Evolutionary conservation across 2,113 vertebrate genomes (phyloP).

Genomic region (Manacus vitellinus): DNA sequence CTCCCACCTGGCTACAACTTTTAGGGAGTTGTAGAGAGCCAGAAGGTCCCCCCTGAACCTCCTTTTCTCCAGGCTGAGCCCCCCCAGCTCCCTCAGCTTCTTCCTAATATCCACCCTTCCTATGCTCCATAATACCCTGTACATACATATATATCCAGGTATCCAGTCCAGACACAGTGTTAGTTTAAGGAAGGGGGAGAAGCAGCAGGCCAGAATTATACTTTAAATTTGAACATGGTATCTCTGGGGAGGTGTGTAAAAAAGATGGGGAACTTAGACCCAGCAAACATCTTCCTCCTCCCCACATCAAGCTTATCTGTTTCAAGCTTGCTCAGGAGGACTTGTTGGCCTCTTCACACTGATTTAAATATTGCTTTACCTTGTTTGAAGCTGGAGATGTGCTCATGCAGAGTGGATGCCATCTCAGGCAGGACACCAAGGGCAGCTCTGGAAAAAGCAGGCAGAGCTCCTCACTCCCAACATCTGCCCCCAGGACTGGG

Average conservation of each 20-base stretch:
- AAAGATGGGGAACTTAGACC: neutral
- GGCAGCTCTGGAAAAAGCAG: neutral
- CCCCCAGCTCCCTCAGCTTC: neutral
- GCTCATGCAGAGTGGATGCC: rapidly evolving
- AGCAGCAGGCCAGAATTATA: neutral
- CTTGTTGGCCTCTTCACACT: neutral
- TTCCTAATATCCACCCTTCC: too few species aligned
- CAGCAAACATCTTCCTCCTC: neutral
- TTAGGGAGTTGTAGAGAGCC: neutral
- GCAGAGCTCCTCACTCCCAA: neutral
- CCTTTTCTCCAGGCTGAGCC: neutral
- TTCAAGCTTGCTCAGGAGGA: neutral
- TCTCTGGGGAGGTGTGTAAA: neutral
- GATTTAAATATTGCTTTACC: neutral
- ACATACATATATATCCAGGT: neutral
- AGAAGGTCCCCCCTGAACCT: neutral
- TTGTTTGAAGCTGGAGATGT: neutral
- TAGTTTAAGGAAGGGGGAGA: neutral
- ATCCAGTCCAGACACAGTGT: neutral
- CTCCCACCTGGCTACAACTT: neutral
- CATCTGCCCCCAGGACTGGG: neutral
- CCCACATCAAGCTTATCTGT: neutral
- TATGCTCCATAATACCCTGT: neutral
- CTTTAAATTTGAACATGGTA: neutral
- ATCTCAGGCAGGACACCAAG: rapidly evolving